phyloP scores from a whole-genome alignment of 2,888 invertebrate genomes.

The Alloscopus bannaensis region DNA sequence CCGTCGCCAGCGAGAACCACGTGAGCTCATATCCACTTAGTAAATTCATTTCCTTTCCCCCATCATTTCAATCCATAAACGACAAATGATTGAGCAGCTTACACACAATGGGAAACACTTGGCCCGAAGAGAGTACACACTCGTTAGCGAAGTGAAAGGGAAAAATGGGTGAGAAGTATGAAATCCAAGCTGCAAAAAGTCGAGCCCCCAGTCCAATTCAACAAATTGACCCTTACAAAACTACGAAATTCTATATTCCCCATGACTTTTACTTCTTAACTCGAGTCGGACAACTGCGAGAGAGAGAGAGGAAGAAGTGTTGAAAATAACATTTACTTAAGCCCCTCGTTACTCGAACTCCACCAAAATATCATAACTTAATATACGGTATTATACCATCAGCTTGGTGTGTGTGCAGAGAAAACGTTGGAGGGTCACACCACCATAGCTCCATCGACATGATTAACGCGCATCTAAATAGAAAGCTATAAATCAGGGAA shows the following conservation, averaged over 20 bases:
- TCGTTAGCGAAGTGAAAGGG: constrained; percentile 19
- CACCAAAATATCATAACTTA: constrained; percentile 22
- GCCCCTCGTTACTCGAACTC: constrained; percentile 3
- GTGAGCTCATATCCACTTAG: constrained; percentile 23
- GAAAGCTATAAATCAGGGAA: constrained; percentile 65
- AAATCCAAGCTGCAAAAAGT: neutral
- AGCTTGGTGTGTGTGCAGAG: neutral
- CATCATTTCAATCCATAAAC: constrained; percentile 14
- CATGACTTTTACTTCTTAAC: constrained; percentile 33
- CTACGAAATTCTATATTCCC: constrained; percentile 15
- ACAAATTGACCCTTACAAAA: constrained; percentile 44
- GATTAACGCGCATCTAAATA: constrained; percentile 69
- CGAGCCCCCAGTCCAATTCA: constrained; percentile 23
- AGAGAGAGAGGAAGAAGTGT: too few relatives aligned
- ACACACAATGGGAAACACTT: constrained; percentile 1
- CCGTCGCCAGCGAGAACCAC: constrained; percentile 34
- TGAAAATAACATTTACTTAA: constrained; percentile 46
- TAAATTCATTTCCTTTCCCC: constrained; percentile 37
- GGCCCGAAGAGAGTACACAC: neutral
- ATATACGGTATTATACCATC: neutral
- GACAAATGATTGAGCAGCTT: constrained; percentile 14
- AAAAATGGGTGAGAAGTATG: neutral
- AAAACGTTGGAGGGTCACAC: constrained; percentile 19
- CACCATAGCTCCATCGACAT: constrained; percentile 46
- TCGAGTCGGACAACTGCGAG: neutral